Conservation (phyloP, 2,888 invertebrate species). For the Saturnia pavonia region DNA sequence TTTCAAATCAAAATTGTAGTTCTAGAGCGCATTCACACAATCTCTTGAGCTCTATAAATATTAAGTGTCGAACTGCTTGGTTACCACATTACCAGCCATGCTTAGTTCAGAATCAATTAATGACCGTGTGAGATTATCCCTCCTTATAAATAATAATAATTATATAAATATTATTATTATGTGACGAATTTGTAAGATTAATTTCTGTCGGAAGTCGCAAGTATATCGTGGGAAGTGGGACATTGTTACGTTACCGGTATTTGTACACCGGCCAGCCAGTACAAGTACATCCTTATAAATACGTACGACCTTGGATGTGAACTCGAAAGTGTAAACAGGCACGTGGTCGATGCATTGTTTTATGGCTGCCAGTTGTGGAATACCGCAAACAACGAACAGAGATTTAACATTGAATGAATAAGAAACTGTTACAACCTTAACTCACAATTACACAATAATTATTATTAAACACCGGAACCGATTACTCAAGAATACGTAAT, state of each 20-base stretch:
- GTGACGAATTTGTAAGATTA: constrained; percentile 58
- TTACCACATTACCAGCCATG: too few species aligned
- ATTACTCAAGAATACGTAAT: constrained; percentile 1
- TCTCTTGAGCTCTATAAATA: too few species aligned
- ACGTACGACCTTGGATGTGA: constrained; percentile 81
- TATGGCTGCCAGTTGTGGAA: constrained; percentile 67
- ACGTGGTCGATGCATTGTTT: constrained; percentile 81
- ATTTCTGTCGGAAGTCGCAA: constrained; percentile 58
- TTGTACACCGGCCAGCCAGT: constrained; percentile 76
- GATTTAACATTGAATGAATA: constrained; percentile 29
- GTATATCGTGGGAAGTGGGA: constrained; percentile 76
- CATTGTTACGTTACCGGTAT: constrained; percentile 78
- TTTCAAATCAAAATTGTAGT: too few species aligned
- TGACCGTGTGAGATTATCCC: not conserved
- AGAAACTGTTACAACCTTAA: constrained; percentile 4
- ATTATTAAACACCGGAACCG: constrained; percentile 7
- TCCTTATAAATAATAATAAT: not conserved
- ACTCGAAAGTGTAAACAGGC: constrained; percentile 80
- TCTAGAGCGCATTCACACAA: too few species aligned
- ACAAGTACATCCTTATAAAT: constrained; percentile 80
- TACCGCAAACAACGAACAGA: constrained; percentile 50
- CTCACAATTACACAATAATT: not conserved
- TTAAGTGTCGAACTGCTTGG: too few species aligned
- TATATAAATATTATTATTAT: not conserved
- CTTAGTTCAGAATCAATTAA: too few species aligned